Base-by-base conservation (phyloP, 2,113 vertebrate species). In the Eulacestoma nigropectus region DNA sequence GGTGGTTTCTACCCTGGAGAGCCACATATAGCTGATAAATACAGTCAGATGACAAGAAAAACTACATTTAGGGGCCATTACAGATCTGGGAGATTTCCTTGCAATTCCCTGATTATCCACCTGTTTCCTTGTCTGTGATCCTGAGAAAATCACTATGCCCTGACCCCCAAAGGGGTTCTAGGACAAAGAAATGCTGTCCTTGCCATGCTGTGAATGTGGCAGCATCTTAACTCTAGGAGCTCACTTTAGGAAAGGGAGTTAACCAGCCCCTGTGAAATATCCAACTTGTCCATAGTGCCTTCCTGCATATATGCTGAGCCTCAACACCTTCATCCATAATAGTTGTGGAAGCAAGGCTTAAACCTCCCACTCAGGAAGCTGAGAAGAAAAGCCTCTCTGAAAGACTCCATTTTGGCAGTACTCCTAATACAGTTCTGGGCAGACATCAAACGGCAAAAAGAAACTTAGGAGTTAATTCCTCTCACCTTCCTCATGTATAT, bases 251-350 rank as follows among this genome's bases (percentile, higher is more conserved):
- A 52, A 77, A 37, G 16, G 8, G 8, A 0, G 9, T 42, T 35
- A 41, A 84, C 9, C 30, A 60, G 15, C 9, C 7, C 6, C 41
- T 56, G 16, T 47, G 18, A 84, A 77, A 55, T n/a, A 55, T 11
- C n/a, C 46, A 55, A 1, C 23, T 64, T 46, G 33, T 14, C 23
- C 65, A 37, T 11, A 19, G 4, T 5, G 4, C 37, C 39, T 65
- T 60, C 26, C 8, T 60, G 30, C 7, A 3, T 8, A 3, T 5
- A 16, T 2, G 1, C 23, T 33, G 16, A 13, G 8, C 15, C 14
- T 42, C 53, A 63, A 7, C 12, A 10, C 4, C 30, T 83, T 16
- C 8, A 33, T 17, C n/a, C 5, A 0, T 11, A 53, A 23, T 10
- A 56, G 33, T 7, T 5, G 2, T 11, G 2, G 13, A 52, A 67